phyloP scores from a whole-genome alignment of 2,797 vertebrate genomes.

The Alcedo atthis region DNA sequence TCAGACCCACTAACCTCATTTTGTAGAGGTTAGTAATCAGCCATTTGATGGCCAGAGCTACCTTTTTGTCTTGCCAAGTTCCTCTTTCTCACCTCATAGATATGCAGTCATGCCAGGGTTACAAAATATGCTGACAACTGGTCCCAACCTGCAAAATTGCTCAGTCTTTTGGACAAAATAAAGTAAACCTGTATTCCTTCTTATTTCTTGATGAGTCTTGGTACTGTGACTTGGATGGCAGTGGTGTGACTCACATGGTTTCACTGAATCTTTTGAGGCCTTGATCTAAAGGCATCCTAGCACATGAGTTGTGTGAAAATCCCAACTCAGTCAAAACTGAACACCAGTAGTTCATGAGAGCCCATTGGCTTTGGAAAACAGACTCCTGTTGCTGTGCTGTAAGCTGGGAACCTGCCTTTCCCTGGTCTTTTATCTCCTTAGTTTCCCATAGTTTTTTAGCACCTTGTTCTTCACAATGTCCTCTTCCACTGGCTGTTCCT shows the following conservation, averaged over 20 bases:
- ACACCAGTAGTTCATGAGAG: fast-evolving
- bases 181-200: background rate
- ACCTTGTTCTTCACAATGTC: background rate
- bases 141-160: background rate
- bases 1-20: background rate
- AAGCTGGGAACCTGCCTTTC: background rate
- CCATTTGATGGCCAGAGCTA: background rate
- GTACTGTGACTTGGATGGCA: background rate
- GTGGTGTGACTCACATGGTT: background rate
- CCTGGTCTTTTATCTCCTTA: background rate
- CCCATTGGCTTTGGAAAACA: background rate
- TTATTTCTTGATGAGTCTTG: background rate
- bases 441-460: fast-evolving
- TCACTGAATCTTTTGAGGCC: background rate
- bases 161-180: background rate
- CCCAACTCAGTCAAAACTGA: background rate
- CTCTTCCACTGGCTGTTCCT: background rate
- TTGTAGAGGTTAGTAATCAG: background rate
- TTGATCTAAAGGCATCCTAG: background rate
- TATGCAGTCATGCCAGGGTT: background rate
- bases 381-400: background rate
- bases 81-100: background rate
- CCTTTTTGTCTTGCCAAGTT: background rate
- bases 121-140: background rate
- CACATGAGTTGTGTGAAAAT: background rate